Base-by-base conservation (phyloP, 2,797 vertebrate genomes). In the Tolypeutes matacus region DNA sequence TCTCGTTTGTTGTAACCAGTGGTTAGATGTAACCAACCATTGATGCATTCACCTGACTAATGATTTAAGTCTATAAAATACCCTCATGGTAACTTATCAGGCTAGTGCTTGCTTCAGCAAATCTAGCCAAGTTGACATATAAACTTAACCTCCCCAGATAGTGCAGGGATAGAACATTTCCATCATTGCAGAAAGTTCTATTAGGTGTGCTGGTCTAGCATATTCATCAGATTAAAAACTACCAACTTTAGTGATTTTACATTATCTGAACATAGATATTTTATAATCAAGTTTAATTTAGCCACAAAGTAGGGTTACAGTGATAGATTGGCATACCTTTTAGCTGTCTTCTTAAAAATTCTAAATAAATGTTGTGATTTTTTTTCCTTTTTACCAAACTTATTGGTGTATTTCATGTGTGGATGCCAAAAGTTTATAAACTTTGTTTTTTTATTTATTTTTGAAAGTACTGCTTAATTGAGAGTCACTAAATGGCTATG, bases 321-420 rank as follows among this genome's bases (percentile, higher is more conserved):
- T 72, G 49, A 89, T 34, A 89, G 29, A 82, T 64, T 31, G 53
- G 23, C 15, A 72, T 36, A 53, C 20, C 53, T 64, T 62, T 82
- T 86, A 84, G 39, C 34, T 46, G 29, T 58, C 29, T 31, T 81
- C 18, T 75, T 18, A 73, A 69, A 69, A 88, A 49, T 86, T 81
- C 39, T 58, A 89, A 62, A 64, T 77, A 39, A 53, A 62, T 58
- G 13, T 85, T 91, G 53, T 58, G n/a, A 39, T 20, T 46, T 93
- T 89, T 72, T n/a, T 49, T 62, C 15, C 8, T 83, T 94, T 81
- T 95, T 84, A 64, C 42, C 15, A 87, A 81, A 85, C 36, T 70
- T 64, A 83, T 89, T 72, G 86, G 23, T 91, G 3, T 77, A 62
- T 93, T 96, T 93, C 8, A 58, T 81, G 14, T 80, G 12, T 93